Evolutionary conservation across 2,888 invertebrate species (phyloP).

Genomic region (Hirtodrosophila trivittata): DNA sequence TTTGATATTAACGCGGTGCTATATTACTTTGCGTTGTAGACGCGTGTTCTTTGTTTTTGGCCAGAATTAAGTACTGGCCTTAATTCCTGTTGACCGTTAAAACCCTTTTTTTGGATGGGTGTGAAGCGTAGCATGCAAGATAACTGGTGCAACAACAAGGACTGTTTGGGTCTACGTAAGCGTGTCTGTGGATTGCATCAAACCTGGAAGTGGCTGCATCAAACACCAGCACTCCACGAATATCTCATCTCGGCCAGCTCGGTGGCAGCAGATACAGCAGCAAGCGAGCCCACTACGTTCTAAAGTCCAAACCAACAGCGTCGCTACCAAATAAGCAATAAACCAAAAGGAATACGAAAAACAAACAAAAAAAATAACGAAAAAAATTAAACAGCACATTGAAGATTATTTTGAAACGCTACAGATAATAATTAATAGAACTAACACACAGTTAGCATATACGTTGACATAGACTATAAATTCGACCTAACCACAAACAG

Average conservation of each 20-base stretch:
- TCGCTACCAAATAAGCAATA: constrained; percentile 55
- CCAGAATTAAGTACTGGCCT: constrained; percentile 43
- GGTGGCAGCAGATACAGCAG: constrained; percentile 87
- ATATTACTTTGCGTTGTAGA: constrained; percentile 43
- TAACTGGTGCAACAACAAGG: constrained; percentile 78
- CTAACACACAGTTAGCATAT: constrained; percentile 26
- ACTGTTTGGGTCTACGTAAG: constrained; percentile 92
- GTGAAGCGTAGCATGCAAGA: constrained; percentile 79
- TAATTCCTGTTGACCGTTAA: constrained; percentile 36
- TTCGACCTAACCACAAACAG: constrained; percentile 63
- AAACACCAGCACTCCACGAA: constrained; percentile 94
- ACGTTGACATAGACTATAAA: constrained; percentile 19
- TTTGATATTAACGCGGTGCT: constrained; percentile 10
- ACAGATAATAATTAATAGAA: constrained; percentile 48
- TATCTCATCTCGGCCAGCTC: constrained; percentile 92
- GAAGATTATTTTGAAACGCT: constrained; percentile 39
- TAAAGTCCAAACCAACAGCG: constrained; percentile 68
- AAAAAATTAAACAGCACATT: constrained; percentile 18
- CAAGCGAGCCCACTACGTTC: constrained; percentile 53
- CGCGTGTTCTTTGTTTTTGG: constrained; percentile 32
- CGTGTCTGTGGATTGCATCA: constrained; percentile 95
- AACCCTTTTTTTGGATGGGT: constrained; percentile 79
- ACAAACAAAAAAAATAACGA: constrained; percentile 16
- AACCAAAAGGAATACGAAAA: constrained; percentile 52
- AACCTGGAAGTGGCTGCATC: constrained; percentile 97